Conservation (phyloP, 2,113 vertebrate genomes). For the Phyllostomus discolor region DNA sequence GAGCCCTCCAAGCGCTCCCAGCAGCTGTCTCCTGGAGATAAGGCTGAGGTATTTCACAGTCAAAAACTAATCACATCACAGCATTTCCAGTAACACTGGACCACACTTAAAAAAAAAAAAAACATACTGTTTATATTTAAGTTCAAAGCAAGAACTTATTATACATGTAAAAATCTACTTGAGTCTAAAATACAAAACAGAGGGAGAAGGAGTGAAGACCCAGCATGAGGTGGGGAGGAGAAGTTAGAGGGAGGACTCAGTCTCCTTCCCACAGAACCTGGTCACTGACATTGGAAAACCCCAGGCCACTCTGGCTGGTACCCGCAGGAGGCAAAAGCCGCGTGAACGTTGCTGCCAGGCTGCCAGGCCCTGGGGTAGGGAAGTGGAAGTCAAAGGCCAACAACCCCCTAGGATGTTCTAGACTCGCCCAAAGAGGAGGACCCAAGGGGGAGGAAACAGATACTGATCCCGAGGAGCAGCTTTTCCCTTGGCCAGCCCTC, state of each 20-base stretch:
- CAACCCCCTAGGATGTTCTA: background rate
- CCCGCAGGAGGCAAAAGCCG: background rate
- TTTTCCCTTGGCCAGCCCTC: background rate
- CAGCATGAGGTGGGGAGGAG: background rate
- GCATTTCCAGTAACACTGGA: slow-evolving; percentile 81
- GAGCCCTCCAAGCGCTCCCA: slow-evolving; percentile 79
- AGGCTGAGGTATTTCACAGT: slow-evolving; percentile 85
- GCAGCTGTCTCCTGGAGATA: slow-evolving; percentile 87
- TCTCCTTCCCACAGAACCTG: slow-evolving; percentile 31
- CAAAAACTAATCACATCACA: slow-evolving; percentile 87
- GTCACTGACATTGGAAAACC: background rate
- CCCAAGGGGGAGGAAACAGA: background rate
- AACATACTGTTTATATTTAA: slow-evolving; percentile 76
- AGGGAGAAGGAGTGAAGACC: slow-evolving; percentile 30
- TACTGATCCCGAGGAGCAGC: background rate
- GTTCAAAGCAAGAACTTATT: slow-evolving; percentile 87
- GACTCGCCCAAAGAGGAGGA: background rate
- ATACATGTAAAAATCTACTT: slow-evolving; percentile 84
- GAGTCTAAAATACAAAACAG: slow-evolving; percentile 79
- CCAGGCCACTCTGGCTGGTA: background rate
- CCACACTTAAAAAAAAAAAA: slow-evolving; percentile 65
- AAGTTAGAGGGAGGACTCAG: background rate
- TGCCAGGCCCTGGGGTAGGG: background rate
- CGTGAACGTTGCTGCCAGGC: background rate
- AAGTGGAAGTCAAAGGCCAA: background rate